phyloP scores from a whole-genome alignment of 2,797 vertebrate genomes.

The Anguilla pacifica region DNA sequence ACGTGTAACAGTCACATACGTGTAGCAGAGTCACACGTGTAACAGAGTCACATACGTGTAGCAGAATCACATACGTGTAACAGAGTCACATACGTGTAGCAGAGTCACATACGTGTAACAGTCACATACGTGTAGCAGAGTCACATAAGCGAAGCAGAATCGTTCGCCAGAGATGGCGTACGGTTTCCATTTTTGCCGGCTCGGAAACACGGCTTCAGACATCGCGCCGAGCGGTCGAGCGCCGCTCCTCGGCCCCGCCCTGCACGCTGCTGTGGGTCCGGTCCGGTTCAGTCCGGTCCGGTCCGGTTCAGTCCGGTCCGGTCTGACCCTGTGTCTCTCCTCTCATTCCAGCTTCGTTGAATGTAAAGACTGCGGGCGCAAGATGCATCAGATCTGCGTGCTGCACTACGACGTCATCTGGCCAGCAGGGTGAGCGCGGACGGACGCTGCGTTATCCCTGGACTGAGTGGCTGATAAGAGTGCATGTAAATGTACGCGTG shows the following conservation, averaged over 20 bases:
- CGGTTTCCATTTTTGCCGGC: too few relatives aligned
- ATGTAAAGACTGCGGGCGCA: slow-evolving; percentile 98
- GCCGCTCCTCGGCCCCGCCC: background rate
- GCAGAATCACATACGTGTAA: too few relatives aligned
- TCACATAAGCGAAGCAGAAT: too few relatives aligned
- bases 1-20: background rate
- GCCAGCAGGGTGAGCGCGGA: slow-evolving; percentile 87
- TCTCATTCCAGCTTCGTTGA: slow-evolving; percentile 86
- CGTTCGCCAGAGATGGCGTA: too few relatives aligned
- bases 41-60: too few relatives aligned
- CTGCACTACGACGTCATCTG: slow-evolving; percentile 98
- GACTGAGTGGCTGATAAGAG: background rate
- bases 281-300: too few relatives aligned
- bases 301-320: too few relatives aligned
- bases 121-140: too few relatives aligned
- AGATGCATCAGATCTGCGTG: slow-evolving; percentile 99
- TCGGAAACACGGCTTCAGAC: background rate
- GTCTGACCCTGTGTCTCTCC: background rate
- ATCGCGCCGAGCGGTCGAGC: background rate
- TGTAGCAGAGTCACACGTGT: too few relatives aligned
- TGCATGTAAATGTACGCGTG: background rate
- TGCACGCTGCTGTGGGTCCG: background rate
- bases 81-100: too few relatives aligned
- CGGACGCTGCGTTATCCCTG: background rate
- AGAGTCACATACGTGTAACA: too few relatives aligned